A percentile compares a stretch with the other conserved stretches of the same genome.
phyloP scores from a whole-genome alignment of 1,140 invertebrate genomes.

The Stegodyphus dumicola region DNA sequence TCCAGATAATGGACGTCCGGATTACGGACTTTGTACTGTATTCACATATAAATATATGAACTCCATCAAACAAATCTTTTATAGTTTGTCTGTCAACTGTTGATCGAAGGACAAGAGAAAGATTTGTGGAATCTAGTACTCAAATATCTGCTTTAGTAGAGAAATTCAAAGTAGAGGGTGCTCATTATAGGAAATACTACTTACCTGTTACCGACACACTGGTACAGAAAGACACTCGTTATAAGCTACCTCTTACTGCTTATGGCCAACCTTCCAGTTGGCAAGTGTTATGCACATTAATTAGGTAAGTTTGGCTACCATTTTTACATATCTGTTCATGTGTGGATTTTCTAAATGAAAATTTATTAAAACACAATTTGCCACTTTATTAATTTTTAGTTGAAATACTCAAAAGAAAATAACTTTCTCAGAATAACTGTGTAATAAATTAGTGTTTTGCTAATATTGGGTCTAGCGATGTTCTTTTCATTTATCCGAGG shows the following conservation, averaged over 20 bases:
- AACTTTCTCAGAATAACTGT: too few species aligned
- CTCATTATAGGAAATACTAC: conserved; percentile 74
- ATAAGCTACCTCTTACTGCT: conserved; percentile 67
- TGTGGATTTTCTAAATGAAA: too few species aligned
- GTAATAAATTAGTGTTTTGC: too few species aligned
- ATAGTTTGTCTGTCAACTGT: conserved; percentile 91
- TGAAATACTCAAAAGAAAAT: too few species aligned
- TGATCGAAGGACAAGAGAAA: conserved; percentile 85
- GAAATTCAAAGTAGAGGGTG: conserved; percentile 87
- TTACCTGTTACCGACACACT: conserved; percentile 16
- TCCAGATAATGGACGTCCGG: too few species aligned
- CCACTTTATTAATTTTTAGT: too few species aligned
- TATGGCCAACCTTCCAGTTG: conserved; percentile 80
- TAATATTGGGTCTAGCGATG: too few species aligned
- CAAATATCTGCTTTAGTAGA: conserved; percentile 91
- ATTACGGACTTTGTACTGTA: too few species aligned
- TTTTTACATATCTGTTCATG: background rate
- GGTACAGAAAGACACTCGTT: conserved; percentile 51
- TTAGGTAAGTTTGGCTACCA: conserved; percentile 74
- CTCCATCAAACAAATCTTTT: background rate
- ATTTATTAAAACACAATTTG: too few species aligned
- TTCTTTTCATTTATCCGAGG: too few species aligned
- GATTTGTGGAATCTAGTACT: conserved; percentile 91
- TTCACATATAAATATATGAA: too few species aligned
- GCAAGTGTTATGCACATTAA: conserved; percentile 79